phyloP scores from a whole-genome alignment of 1,140 invertebrate genomes.

The Zaprionus ghesquierei region DNA sequence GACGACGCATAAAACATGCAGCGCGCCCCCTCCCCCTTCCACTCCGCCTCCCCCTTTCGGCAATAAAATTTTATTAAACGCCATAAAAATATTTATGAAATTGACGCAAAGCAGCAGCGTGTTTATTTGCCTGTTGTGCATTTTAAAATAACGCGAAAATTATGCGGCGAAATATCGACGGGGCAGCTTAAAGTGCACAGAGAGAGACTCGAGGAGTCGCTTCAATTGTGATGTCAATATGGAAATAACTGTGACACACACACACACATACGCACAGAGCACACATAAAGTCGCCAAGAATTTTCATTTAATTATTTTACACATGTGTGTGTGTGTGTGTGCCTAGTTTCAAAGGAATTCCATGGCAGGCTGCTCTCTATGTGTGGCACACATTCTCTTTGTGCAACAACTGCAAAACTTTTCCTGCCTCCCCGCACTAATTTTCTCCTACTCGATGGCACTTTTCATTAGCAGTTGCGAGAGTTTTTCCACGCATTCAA shows the following conservation, averaged over 20 bases:
- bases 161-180: conserved; percentile 34
- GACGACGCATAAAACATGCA: conserved; percentile 42
- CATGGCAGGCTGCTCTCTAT: background rate
- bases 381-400: background rate
- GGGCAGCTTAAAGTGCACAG: no score
- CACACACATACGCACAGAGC: no score
- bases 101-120: conserved; percentile 63
- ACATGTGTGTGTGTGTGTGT: background rate
- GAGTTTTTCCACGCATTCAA: conserved; percentile 20
- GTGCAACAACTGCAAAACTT: background rate
- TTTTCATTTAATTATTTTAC: background rate
- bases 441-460: background rate
- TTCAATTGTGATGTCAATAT: background rate
- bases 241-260: background rate
- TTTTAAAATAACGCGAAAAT: conserved; percentile 76
- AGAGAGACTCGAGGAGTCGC: no score
- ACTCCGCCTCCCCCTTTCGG: conserved; percentile 35
- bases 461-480: conserved; percentile 29
- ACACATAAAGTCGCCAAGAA: background rate
- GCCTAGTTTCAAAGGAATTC: conserved; percentile 21
- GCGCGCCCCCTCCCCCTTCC: no score
- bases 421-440: background rate
- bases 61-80: conserved; percentile 79
- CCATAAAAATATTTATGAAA: conserved; percentile 80
- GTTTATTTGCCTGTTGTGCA: conserved; percentile 68